Conservation (phyloP, 2,888 invertebrate genomes). For the Cordilura impudica region DNA sequence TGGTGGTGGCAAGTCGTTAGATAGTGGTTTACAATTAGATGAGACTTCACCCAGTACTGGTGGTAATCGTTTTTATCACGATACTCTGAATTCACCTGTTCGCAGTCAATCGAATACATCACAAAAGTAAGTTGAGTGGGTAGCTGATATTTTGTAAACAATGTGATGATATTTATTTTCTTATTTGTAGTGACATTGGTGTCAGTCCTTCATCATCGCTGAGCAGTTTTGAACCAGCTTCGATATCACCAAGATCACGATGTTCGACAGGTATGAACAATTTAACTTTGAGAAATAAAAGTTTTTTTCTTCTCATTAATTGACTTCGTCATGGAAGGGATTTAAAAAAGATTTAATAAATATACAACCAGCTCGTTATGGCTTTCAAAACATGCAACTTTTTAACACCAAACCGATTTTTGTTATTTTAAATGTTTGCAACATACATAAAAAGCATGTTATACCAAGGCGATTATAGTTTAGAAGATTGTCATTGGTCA, state of each 20-base stretch:
- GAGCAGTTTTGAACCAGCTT: slow-evolving; percentile 75
- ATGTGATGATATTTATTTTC: background rate
- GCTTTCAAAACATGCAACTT: no score
- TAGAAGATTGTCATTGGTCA: no score
- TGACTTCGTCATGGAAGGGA: no score
- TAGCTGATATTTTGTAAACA: no score
- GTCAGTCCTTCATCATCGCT: slow-evolving; percentile 76
- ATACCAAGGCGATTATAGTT: no score
- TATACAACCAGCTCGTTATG: no score
- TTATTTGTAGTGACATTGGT: slow-evolving; percentile 68
- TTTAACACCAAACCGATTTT: no score
- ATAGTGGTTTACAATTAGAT: slow-evolving; percentile 72
- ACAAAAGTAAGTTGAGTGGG: slow-evolving; percentile 66
- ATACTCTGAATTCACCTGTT: slow-evolving; percentile 69
- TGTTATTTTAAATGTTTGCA: no score
- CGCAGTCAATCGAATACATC: slow-evolving; percentile 68
- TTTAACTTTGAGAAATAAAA: background rate
- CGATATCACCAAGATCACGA: slow-evolving; percentile 73
- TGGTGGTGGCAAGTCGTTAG: slow-evolving; percentile 72
- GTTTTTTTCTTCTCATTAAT: no score
- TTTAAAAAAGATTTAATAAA: no score
- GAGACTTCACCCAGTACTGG: slow-evolving; percentile 53
- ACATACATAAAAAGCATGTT: no score
- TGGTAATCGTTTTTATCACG: slow-evolving; percentile 65
- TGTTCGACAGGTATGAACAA: slow-evolving; percentile 68